Conservation (phyloP, 2,888 invertebrate species). For the Harpalus rubripes region DNA sequence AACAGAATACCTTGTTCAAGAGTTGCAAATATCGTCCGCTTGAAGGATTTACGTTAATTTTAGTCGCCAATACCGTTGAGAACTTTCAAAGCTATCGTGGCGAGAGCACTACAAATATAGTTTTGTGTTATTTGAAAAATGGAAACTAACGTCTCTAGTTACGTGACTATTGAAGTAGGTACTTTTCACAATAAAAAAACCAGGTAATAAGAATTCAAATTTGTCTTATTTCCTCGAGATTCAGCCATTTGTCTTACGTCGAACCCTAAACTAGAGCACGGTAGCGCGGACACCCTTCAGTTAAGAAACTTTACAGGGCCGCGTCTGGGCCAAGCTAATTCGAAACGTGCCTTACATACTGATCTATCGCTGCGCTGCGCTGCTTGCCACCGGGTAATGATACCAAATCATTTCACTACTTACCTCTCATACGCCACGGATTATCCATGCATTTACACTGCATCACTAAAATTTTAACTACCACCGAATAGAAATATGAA, state of each 20-base stretch:
- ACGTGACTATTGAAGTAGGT: too few relatives aligned
- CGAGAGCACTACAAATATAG: too few relatives aligned
- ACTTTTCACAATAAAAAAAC: not conserved
- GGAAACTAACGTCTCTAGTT: too few relatives aligned
- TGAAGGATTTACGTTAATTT: too few relatives aligned
- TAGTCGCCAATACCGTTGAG: too few relatives aligned
- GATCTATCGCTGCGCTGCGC: conserved; percentile 30
- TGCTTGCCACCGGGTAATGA: conserved; percentile 70
- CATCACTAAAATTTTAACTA: not conserved
- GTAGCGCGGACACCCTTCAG: not conserved
- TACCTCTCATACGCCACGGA: conserved; percentile 69
- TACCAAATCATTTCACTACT: conserved; percentile 75
- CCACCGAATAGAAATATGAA: too few relatives aligned
- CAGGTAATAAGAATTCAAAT: conserved; percentile 9
- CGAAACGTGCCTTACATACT: conserved; percentile 63
- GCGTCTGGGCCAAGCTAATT: conserved; percentile 59
- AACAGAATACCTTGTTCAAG: too few relatives aligned
- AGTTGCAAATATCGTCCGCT: too few relatives aligned
- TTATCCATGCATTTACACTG: conserved; percentile 31
- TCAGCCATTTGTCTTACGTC: conserved; percentile 18
- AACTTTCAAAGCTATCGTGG: too few relatives aligned
- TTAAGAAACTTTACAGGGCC: conserved; percentile 55
- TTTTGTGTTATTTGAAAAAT: too few relatives aligned
- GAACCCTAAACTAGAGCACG: conserved; percentile 34
- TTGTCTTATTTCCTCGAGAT: not conserved